Evolutionary conservation across 1,140 invertebrate species (phyloP).

Genomic region (Drosophila bocki): DNA sequence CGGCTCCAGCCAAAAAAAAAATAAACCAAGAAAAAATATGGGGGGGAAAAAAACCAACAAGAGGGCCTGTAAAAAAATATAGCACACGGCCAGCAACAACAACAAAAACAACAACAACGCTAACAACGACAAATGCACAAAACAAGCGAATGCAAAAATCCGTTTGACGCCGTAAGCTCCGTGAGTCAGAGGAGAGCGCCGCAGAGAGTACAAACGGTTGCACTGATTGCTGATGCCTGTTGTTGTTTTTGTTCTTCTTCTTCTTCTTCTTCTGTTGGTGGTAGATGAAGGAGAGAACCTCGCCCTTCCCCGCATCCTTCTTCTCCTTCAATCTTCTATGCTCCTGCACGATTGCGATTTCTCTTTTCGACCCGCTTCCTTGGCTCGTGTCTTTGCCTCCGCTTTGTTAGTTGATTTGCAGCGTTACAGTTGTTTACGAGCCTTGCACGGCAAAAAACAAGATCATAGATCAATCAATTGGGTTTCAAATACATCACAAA

Average conservation of each 20-base stretch:
- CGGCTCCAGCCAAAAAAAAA: constrained; percentile 30
- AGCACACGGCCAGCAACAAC: constrained; percentile 31
- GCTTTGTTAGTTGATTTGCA: constrained; percentile 67
- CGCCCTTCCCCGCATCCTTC: neutral
- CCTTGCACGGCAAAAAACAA: constrained; percentile 12
- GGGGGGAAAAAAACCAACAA: constrained; percentile 34
- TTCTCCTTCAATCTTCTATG: constrained; percentile 8
- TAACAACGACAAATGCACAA: constrained; percentile 37
- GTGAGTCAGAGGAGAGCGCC: constrained; percentile 60
- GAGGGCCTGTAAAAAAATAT: constrained; percentile 36
- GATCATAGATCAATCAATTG: neutral
- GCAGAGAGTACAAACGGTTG: constrained; percentile 47
- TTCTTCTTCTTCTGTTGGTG: constrained; percentile 3
- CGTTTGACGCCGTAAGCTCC: constrained; percentile 76
- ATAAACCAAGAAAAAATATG: constrained; percentile 3
- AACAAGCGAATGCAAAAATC: constrained; percentile 73
- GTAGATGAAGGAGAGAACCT: constrained; percentile 33
- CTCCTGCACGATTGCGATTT: constrained; percentile 49
- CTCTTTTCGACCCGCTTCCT: constrained; percentile 56
- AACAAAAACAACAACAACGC: constrained; percentile 9
- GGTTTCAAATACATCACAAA: neutral
- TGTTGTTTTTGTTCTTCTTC: constrained; percentile 14
- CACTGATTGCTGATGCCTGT: constrained; percentile 63
- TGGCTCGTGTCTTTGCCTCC: constrained; percentile 47
- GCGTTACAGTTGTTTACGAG: constrained; percentile 60